Evolutionary conservation across 2,888 invertebrate species (phyloP).

Genomic region (Ornithoptera alexandrae): DNA sequence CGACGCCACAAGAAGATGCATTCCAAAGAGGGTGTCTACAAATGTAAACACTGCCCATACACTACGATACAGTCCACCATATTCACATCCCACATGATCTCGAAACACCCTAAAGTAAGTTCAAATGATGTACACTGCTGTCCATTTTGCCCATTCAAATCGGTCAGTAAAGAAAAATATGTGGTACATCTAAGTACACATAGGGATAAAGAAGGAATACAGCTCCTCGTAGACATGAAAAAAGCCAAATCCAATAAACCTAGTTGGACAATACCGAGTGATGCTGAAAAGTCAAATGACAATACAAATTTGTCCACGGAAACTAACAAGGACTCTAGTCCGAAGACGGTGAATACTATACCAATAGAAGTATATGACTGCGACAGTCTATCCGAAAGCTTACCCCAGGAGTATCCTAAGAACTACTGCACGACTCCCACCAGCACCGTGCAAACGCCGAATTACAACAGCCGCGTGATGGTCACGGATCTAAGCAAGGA

Average conservation of each 20-base stretch:
- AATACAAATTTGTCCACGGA: conserved; percentile 40
- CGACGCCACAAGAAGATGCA: conserved; percentile 89
- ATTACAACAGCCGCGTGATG: conserved; percentile 44
- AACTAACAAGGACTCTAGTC: conserved; percentile 45
- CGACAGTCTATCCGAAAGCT: conserved; percentile 63
- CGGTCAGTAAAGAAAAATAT: conserved; percentile 83
- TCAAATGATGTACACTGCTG: conserved; percentile 82
- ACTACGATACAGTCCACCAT: conserved; percentile 89
- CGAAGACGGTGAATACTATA: conserved; percentile 56
- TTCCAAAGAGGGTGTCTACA: conserved; percentile 86
- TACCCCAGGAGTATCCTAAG: conserved; percentile 60
- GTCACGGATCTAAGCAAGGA: conserved; percentile 67
- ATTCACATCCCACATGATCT: conserved; percentile 87
- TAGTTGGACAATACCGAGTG: conserved; percentile 71
- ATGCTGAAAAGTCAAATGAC: conserved; percentile 47
- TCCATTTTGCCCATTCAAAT: conserved; percentile 81
- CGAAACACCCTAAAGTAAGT: conserved; percentile 86
- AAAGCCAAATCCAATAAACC: conserved; percentile 53
- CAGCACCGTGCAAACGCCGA: conserved; percentile 45
- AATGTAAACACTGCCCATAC: conserved; percentile 89
- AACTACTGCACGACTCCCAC: conserved; percentile 52
- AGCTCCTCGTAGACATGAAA: conserved; percentile 61
- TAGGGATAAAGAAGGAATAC: conserved; percentile 67
- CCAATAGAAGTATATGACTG: conserved; percentile 72
- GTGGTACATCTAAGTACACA: conserved; percentile 77